Evolutionary conservation across 2,113 vertebrate species (phyloP).

Genomic region (Campylomormyrus tamandua): DNA sequence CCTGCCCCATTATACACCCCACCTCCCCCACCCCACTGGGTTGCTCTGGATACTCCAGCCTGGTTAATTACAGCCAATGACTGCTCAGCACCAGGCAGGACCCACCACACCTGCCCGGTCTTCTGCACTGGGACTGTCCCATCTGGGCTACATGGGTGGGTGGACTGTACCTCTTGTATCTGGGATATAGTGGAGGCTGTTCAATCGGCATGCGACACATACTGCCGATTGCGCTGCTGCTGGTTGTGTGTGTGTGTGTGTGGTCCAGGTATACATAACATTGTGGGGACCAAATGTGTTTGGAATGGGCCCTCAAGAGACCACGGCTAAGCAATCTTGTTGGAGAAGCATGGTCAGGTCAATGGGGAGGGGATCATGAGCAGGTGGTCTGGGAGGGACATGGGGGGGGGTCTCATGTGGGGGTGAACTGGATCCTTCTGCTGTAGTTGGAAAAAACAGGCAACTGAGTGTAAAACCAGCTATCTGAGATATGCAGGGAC

Average conservation of each 20-base stretch:
- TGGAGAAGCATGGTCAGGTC: background rate
- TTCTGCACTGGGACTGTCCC: constrained; percentile 70
- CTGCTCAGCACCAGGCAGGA: constrained; percentile 68
- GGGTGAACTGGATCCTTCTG: background rate
- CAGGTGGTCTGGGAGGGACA: constrained; percentile 7
- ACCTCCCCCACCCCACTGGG: constrained; percentile 32
- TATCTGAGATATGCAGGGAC: background rate
- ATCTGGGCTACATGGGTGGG: constrained; percentile 77
- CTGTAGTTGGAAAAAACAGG: background rate
- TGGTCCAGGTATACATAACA: background rate
- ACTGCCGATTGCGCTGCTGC: constrained; percentile 64
- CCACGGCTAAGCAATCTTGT: background rate
- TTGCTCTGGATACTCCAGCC: constrained; percentile 48
- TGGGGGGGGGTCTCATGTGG: background rate
- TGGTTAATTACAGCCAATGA: constrained; percentile 84
- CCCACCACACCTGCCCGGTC: constrained; percentile 75
- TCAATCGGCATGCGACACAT: constrained; percentile 52
- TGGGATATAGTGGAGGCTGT: constrained; percentile 54
- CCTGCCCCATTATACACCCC: constrained; percentile 66
- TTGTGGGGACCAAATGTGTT: background rate
- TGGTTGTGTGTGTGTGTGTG: background rate
- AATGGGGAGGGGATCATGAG: background rate
- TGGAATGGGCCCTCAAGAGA: background rate
- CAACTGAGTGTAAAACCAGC: background rate
- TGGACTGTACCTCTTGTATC: constrained; percentile 53